Evolutionary conservation across 2,113 vertebrate species (phyloP).

Genomic region (Lampris incognitus): DNA sequence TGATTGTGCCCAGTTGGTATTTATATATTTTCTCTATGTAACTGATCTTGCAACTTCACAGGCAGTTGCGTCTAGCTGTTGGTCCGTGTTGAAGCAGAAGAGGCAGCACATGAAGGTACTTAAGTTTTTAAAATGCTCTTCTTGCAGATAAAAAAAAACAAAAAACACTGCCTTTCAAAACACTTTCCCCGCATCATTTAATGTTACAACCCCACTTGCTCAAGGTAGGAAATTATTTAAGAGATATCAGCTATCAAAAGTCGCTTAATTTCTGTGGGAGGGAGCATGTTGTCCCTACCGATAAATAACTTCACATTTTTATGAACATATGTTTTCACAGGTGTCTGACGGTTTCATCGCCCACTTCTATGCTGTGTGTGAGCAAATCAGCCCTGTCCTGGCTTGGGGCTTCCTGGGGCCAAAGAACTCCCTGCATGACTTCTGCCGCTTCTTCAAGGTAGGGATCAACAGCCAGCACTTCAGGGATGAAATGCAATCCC

Average conservation of each 20-base stretch:
- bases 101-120: slow-evolving; percentile 93
- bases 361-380: slow-evolving; percentile 95
- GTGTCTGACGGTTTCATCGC: slow-evolving; percentile 94
- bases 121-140: neutral
- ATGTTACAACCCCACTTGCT: no score
- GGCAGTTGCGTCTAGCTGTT: slow-evolving; percentile 97
- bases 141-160: no score
- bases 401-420: slow-evolving; percentile 97
- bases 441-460: slow-evolving; percentile 98
- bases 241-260: no score
- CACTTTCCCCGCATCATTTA: no score
- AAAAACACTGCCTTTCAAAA: no score
- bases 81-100: slow-evolving; percentile 97
- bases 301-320: no score
- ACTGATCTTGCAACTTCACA: slow-evolving; percentile 51
- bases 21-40: neutral
- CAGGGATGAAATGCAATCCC: neutral
- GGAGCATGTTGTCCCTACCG: no score
- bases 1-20: neutral
- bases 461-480: slow-evolving; percentile 10
- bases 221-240: no score
- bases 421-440: slow-evolving; percentile 91
- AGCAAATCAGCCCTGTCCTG: slow-evolving; percentile 94
- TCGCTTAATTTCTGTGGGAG: no score
- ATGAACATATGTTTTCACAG: slow-evolving; percentile 67